Conservation (phyloP, 1,140 invertebrate genomes). For the Conopomorpha cramerella region DNA sequence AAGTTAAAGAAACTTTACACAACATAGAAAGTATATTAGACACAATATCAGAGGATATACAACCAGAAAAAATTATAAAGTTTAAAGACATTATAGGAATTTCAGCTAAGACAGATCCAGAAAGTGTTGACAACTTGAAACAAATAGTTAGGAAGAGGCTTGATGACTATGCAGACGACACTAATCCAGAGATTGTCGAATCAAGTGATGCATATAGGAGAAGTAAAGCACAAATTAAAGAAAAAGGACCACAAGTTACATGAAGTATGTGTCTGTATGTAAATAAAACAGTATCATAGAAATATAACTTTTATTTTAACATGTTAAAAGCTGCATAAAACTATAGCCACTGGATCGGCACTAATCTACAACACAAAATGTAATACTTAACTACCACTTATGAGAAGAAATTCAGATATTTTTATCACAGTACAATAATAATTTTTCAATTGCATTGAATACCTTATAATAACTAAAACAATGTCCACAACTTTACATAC, state of each 20-base stretch:
- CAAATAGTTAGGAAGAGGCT: slow-evolving; percentile 58
- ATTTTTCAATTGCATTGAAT: too few relatives aligned
- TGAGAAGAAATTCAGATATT: too few relatives aligned
- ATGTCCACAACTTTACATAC: too few relatives aligned
- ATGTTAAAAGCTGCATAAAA: slow-evolving; percentile 5
- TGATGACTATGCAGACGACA: slow-evolving; percentile 58
- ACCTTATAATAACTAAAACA: too few relatives aligned
- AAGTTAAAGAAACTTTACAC: slow-evolving; percentile 63
- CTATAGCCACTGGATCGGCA: too few relatives aligned
- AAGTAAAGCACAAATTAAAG: slow-evolving; percentile 30
- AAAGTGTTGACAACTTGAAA: slow-evolving; percentile 62
- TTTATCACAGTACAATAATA: too few relatives aligned
- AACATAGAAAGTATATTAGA: slow-evolving; percentile 61
- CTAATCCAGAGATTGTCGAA: slow-evolving; percentile 41
- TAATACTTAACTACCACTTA: too few relatives aligned
- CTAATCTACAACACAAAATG: too few relatives aligned
- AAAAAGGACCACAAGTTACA: slow-evolving; percentile 48
- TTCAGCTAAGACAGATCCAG: slow-evolving; percentile 60
- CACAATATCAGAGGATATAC: slow-evolving; percentile 67
- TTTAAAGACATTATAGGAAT: slow-evolving; percentile 75
- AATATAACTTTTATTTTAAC: slow-evolving; percentile 5
- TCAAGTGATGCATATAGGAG: slow-evolving; percentile 23
- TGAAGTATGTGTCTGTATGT: too few relatives aligned
- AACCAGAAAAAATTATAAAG: slow-evolving; percentile 67
- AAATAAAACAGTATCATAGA: background rate